Percentiles rank a stretch among this genome's conserved stretches.
These are phyloP conservation scores for Oxyura jamaicensis DNA, from an alignment of 2,113 vertebrate genomes.

Conservation along the genomic window DNA sequence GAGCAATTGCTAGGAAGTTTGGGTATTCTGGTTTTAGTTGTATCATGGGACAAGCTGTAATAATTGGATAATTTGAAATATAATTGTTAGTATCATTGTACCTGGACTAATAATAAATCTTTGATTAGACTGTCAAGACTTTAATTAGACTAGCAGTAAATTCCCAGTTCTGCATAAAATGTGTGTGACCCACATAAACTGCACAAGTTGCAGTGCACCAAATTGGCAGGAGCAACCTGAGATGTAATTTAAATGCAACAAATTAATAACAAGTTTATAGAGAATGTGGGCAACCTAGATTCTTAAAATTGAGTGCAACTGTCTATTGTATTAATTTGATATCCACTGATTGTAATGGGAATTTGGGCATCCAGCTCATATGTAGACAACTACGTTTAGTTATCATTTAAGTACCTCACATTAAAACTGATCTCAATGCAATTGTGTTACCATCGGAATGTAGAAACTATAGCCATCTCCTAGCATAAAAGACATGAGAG, in stretches of 20 bases:
- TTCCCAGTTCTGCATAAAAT: neutral
- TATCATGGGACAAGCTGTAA: neutral
- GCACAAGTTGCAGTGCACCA: neutral
- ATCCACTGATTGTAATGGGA: neutral
- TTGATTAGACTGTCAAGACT: neutral
- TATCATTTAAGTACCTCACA: neutral
- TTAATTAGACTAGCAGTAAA: neutral
- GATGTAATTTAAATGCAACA: neutral
- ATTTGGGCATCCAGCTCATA: neutral
- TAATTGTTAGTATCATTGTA: neutral
- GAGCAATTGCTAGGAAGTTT: neutral
- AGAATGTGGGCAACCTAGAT: neutral
- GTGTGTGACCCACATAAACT: neutral
- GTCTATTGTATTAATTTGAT: neutral
- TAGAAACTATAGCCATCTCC: neutral
- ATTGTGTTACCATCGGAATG: neutral
- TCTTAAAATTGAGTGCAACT: neutral
- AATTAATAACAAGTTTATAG: neutral
- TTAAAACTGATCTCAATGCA: neutral
- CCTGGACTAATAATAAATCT: neutral
- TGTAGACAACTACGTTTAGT: neutral
- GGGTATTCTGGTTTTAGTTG: neutral
- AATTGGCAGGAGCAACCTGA: neutral
- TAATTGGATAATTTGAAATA: neutral
- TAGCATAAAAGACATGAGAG: neutral